Evolutionary conservation across 2,797 vertebrate species (phyloP).

Genomic region (Cyclura pinguis): DNA sequence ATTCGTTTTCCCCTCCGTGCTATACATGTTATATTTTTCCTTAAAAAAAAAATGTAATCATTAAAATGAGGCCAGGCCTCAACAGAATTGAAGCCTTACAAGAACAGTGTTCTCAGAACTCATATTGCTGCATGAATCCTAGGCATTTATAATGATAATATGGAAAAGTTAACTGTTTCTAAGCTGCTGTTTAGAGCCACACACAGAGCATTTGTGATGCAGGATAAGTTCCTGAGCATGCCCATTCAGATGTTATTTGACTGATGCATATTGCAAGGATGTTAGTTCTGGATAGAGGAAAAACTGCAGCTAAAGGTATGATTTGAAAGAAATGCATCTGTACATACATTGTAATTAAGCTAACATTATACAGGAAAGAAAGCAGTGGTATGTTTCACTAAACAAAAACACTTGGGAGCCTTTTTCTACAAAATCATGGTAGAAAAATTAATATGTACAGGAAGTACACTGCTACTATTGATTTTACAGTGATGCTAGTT

Average conservation of each 20-base stretch:
- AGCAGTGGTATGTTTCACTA: not conserved
- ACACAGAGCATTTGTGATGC: slow-evolving; percentile 13
- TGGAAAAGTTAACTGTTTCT: not conserved
- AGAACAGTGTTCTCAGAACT: not conserved
- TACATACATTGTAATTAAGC: not conserved
- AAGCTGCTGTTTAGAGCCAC: not conserved
- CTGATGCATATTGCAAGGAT: not conserved
- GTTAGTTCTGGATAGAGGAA: not conserved
- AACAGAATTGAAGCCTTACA: not conserved
- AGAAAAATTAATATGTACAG: not conserved
- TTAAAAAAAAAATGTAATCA: not conserved
- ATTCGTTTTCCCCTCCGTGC: no score
- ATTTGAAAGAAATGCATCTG: not conserved
- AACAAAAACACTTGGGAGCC: not conserved
- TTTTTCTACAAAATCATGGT: not conserved
- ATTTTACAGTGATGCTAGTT: not conserved
- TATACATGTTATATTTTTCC: not conserved
- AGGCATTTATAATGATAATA: slow-evolving; percentile 10
- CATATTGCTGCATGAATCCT: not conserved
- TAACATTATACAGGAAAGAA: not conserved
- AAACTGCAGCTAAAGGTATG: not conserved
- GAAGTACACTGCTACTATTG: not conserved
- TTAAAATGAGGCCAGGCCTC: not conserved
- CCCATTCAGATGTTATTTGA: not conserved
- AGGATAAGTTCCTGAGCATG: not conserved